A percentile compares a stretch with the other conserved stretches of the same genome.
phyloP scores from a whole-genome alignment of 2,888 invertebrate genomes.

The Euspilapteryx auroguttella region DNA sequence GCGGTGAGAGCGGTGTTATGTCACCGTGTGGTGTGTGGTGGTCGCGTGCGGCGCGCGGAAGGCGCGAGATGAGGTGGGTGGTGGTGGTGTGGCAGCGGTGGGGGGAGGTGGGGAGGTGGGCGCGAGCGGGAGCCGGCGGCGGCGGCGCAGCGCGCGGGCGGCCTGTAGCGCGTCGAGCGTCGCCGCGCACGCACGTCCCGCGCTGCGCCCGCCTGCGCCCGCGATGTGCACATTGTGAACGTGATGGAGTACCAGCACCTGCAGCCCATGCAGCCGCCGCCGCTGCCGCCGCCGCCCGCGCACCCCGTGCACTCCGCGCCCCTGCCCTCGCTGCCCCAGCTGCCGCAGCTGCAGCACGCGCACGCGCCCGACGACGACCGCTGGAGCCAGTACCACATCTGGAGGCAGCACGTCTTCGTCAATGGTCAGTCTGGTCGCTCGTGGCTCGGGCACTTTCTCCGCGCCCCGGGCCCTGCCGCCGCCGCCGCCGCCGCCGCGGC shows the following conservation, averaged over 20 bases:
- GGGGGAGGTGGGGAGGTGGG: constrained; percentile 12
- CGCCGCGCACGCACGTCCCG: constrained; percentile 15
- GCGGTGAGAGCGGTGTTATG: constrained; percentile 11
- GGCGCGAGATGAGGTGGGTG: constrained; percentile 15
- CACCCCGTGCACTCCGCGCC: constrained; percentile 64
- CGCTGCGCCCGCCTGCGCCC: constrained; percentile 14
- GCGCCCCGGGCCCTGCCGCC: constrained; percentile 1
- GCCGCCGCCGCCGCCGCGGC: too few species aligned
- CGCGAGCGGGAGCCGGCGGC: constrained; percentile 12
- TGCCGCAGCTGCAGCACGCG: constrained; percentile 61
- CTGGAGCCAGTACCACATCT: constrained; percentile 79
- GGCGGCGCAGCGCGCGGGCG: constrained; percentile 10
- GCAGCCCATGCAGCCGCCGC: constrained; percentile 57
- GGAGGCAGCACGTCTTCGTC: constrained; percentile 79
- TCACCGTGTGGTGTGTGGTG: constrained; percentile 10
- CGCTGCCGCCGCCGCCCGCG: constrained; percentile 63
- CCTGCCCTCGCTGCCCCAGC: constrained; percentile 66
- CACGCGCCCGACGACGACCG: constrained; percentile 65
- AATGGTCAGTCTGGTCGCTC: constrained; percentile 65
- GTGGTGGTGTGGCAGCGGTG: constrained; percentile 25
- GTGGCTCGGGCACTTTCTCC: neutral
- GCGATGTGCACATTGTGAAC: constrained; percentile 42
- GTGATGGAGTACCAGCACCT: constrained; percentile 55
- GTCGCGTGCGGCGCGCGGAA: constrained; percentile 18
- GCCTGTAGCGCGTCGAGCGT: constrained; percentile 15